Conservation (phyloP, 2,113 vertebrate species). For the Parotia lawesii region DNA sequence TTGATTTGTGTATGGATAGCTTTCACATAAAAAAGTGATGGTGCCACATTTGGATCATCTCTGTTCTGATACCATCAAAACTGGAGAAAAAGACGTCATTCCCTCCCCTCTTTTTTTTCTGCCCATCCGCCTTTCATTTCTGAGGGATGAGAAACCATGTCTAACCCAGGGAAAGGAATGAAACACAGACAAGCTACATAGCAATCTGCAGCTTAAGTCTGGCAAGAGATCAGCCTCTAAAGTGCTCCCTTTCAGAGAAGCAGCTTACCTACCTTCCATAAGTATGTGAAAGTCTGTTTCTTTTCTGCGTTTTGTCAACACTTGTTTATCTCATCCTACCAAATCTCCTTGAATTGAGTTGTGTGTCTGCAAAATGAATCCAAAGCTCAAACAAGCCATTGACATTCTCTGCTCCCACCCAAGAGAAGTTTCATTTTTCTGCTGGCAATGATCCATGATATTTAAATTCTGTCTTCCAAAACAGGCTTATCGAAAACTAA, state of each 20-base stretch:
- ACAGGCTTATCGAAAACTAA: conserved; percentile 35
- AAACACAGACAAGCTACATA: background rate
- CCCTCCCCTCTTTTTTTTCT: background rate
- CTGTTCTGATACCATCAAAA: background rate
- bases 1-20: background rate
- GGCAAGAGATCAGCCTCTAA: conserved; percentile 9
- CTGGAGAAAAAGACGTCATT: background rate
- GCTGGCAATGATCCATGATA: conserved; percentile 53
- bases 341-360: conserved; percentile 36
- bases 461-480: conserved; percentile 60
- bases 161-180: background rate
- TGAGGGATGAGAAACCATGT: background rate
- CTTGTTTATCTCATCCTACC: conserved; percentile 44
- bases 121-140: background rate
- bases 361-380: conserved; percentile 18
- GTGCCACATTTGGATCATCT: background rate
- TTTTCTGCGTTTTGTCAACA: conserved; percentile 27
- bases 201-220: conserved; percentile 17
- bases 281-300: conserved; percentile 37
- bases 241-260: conserved; percentile 22
- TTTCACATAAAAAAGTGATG: background rate
- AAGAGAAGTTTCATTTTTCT: conserved; percentile 49
- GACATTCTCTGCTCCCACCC: conserved; percentile 28
- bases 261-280: conserved; percentile 44
- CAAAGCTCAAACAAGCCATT: background rate